These are phyloP conservation scores for Lithophane leautieri DNA, from an alignment of 2,888 invertebrate genomes.

Conservation along the genomic window DNA sequence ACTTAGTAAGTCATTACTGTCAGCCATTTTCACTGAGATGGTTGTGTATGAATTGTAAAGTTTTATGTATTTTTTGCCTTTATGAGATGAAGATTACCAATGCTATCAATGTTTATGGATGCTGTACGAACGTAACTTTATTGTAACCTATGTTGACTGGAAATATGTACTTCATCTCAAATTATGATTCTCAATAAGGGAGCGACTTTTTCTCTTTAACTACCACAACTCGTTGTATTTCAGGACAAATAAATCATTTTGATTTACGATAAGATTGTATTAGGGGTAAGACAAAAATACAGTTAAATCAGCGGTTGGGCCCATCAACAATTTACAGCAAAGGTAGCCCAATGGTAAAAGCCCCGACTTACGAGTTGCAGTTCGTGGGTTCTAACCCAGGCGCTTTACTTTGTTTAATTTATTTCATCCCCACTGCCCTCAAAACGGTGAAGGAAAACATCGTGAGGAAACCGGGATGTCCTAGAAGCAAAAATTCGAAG, in stretches of 20 bases:
- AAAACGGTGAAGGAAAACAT: no score
- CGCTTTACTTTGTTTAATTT: no score
- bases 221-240: neutral
- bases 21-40: conserved; percentile 36
- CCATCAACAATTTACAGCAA: neutral
- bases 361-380: no score
- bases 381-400: no score
- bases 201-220: neutral
- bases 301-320: neutral
- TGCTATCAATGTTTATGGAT: conserved; percentile 9
- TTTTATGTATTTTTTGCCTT: conserved; percentile 44
- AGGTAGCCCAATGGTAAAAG: no score
- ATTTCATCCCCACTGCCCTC: no score
- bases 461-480: no score
- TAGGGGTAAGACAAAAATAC: no score
- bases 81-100: conserved; percentile 13
- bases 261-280: neutral
- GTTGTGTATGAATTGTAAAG: conserved; percentile 37
- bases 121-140: neutral
- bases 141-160: neutral
- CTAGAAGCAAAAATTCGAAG: no score
- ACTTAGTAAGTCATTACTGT: conserved; percentile 57
- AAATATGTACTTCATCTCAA: neutral
- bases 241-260: neutral
- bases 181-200: neutral